Conservation (phyloP, 2,888 invertebrate species). For the Latrodectus hesperus region DNA sequence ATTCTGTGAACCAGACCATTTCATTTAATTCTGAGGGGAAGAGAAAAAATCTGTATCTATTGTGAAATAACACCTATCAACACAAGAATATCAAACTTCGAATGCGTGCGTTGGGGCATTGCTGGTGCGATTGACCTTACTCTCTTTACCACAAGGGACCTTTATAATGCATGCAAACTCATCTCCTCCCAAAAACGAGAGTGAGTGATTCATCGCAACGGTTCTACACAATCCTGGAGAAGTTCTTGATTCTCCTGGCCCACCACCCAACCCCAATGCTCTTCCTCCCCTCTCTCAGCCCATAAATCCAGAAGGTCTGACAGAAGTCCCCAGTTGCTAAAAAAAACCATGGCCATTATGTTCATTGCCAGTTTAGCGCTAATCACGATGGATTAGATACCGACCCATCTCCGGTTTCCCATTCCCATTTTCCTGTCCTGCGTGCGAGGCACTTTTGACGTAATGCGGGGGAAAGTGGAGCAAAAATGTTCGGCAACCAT, state of each 20-base stretch:
- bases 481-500: too few relatives aligned
- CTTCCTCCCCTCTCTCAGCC: slow-evolving; percentile 9
- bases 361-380: slow-evolving; percentile 66
- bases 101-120: slow-evolving; percentile 7
- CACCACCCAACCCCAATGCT: neutral
- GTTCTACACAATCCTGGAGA: slow-evolving; percentile 22
- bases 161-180: slow-evolving; percentile 26
- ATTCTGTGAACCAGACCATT: too few relatives aligned
- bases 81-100: neutral
- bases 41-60: too few relatives aligned
- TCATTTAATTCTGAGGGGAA: too few relatives aligned
- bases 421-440: neutral
- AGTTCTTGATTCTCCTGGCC: slow-evolving; percentile 8
- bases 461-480: too few relatives aligned
- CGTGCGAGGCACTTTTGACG: neutral
- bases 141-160: slow-evolving; percentile 13
- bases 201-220: slow-evolving; percentile 29
- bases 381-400: slow-evolving; percentile 63
- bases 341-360: slow-evolving; percentile 63
- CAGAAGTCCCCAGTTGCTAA: slow-evolving; percentile 37
- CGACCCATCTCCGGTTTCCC: slow-evolving; percentile 48
- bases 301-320: slow-evolving; percentile 49
- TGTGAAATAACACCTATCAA: too few relatives aligned
- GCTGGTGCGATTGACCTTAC: slow-evolving; percentile 19
- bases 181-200: slow-evolving; percentile 14